Evolutionary conservation across 2,113 vertebrate genomes (phyloP).

Genomic region (Elephantulus edwardii): DNA sequence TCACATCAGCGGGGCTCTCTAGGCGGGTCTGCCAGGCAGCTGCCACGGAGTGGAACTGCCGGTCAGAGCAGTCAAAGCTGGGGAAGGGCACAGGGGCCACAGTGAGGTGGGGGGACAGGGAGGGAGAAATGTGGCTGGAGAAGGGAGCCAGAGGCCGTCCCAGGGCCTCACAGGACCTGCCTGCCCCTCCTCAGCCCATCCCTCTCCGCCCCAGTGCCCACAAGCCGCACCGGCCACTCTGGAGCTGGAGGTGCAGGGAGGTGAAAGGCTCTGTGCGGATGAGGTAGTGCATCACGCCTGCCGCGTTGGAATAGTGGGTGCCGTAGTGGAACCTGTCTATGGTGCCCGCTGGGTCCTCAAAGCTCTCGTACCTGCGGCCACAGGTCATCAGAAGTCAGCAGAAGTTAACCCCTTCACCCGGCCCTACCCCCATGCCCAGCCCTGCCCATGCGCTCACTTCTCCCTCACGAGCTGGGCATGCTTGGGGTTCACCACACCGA

Average conservation of each 20-base stretch:
- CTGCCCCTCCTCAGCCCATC: not conserved
- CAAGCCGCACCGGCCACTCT: constrained; percentile 92
- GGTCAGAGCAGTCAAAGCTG: constrained; percentile 97
- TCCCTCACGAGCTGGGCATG: constrained; percentile 95
- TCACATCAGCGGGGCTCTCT: constrained; percentile 97
- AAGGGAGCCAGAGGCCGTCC: not conserved
- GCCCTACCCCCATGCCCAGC: not conserved
- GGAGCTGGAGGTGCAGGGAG: constrained; percentile 96
- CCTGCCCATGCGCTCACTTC: constrained; percentile 87
- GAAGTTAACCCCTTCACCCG: not conserved
- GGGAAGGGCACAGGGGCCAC: not conserved
- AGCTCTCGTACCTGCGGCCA: constrained; percentile 93
- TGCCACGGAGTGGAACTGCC: constrained; percentile 96
- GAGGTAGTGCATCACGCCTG: constrained; percentile 99
- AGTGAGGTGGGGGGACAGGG: accelerated
- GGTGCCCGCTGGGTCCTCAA: constrained; percentile 95
- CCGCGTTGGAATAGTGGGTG: constrained; percentile 98
- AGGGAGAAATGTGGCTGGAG: accelerated
- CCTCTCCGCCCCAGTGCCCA: not conserved
- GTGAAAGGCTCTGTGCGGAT: constrained; percentile 98
- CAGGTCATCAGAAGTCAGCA: not conserved
- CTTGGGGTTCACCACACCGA: constrained; percentile 94
- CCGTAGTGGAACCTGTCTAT: constrained; percentile 99
- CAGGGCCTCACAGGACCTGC: not conserved
- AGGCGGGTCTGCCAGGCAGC: constrained; percentile 97